Percentiles rank a stretch among this genome's conserved stretches.
phyloP scores from a whole-genome alignment of 2,113 vertebrate species.

The Stegastes partitus region DNA sequence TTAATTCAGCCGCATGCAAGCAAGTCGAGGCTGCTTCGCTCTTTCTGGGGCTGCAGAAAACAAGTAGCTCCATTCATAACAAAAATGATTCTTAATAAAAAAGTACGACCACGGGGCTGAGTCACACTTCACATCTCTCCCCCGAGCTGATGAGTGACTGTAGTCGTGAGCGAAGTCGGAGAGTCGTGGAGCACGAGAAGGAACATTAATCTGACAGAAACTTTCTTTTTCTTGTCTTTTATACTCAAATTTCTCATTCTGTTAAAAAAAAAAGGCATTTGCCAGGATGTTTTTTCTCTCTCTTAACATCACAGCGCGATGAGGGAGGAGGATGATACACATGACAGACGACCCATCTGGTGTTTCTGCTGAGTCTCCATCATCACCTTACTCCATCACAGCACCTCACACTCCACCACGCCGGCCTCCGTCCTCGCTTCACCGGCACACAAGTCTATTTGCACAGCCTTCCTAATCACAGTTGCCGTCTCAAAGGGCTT shows the following conservation, averaged over 20 bases:
- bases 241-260: neutral
- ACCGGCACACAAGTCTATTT: slow-evolving; percentile 31
- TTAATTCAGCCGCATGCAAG: too few species aligned
- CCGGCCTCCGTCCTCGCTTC: slow-evolving; percentile 1
- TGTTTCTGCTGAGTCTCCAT: slow-evolving; percentile 28
- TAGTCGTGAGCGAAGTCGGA: slow-evolving; percentile 11
- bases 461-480: slow-evolving; percentile 36
- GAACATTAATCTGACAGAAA: slow-evolving; percentile 8
- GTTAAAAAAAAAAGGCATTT: neutral
- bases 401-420: neutral
- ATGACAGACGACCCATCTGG: slow-evolving; percentile 27
- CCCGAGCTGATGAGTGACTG: neutral
- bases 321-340: slow-evolving; percentile 20
- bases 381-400: slow-evolving; percentile 24
- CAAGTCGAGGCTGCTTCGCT: neutral
- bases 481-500: slow-evolving; percentile 46
- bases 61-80: slow-evolving; percentile 10
- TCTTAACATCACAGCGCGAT: neutral
- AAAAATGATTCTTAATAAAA: neutral
- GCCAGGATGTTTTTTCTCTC: neutral
- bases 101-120: neutral
- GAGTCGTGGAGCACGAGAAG: neutral
- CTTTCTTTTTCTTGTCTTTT: neutral
- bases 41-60: slow-evolving; percentile 3
- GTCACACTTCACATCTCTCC: neutral